Evolutionary conservation across 2,797 vertebrate genomes (phyloP).

Genomic region (Aythya fuligula): DNA sequence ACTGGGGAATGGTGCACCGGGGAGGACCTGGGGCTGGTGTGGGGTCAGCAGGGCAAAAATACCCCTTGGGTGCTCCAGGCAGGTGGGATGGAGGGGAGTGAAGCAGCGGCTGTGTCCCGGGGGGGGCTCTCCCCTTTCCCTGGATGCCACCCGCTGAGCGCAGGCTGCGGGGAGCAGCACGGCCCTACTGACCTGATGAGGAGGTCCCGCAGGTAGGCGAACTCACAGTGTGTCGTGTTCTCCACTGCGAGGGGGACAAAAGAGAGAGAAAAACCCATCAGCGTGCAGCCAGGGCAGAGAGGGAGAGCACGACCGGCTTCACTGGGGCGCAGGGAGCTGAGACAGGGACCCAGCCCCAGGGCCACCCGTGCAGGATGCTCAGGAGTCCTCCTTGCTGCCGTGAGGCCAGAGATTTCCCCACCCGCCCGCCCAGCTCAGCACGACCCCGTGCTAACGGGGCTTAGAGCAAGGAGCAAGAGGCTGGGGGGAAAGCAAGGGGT

Average conservation of each 20-base stretch:
- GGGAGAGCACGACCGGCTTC: not conserved
- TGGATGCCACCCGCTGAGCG: not conserved
- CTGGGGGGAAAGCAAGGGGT: not conserved
- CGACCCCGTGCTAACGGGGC: not conserved
- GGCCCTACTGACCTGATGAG: conserved; percentile 89
- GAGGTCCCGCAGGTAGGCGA: conserved; percentile 94
- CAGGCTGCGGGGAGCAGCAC: not conserved
- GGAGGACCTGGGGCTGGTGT: not conserved
- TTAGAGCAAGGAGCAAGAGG: not conserved
- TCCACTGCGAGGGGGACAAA: conserved; percentile 83
- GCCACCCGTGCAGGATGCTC: not conserved
- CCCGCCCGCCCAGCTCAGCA: not conserved
- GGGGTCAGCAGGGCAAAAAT: not conserved
- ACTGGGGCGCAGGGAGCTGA: accelerated
- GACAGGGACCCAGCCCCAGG: not conserved
- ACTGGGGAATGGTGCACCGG: no score
- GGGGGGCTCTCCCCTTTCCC: not conserved
- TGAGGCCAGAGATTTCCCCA: not conserved
- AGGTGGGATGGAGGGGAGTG: not conserved
- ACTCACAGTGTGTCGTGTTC: conserved; percentile 97
- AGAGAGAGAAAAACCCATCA: conserved; percentile 20
- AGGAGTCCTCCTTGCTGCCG: not conserved
- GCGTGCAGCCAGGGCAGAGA: accelerated
- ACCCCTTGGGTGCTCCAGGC: not conserved
- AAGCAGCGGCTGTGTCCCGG: not conserved